Percentiles rank a stretch among this genome's conserved stretches.
Evolutionary conservation across 2,888 invertebrate genomes (phyloP).

Genomic region (Branchinecta sandiegonensis): DNA sequence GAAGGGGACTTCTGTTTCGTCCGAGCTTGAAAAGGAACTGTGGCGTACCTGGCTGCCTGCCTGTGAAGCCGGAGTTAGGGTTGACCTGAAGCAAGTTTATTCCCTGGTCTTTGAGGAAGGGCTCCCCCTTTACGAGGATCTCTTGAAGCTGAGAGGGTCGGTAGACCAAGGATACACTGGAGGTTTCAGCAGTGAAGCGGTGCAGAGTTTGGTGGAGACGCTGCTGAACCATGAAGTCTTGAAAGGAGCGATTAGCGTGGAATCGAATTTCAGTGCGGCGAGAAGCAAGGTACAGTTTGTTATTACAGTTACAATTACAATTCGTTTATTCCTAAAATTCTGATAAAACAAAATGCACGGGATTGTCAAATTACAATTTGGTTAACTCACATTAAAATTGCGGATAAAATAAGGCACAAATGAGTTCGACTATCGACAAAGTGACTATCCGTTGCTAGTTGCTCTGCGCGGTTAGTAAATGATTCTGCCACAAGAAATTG

Average conservation of each 20-base stretch:
- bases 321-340: too few relatives aligned
- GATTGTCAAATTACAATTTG: too few relatives aligned
- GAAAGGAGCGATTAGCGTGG: constrained; percentile 5
- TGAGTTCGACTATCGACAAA: too few relatives aligned
- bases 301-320: too few relatives aligned
- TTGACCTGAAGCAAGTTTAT: not conserved
- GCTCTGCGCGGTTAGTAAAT: too few relatives aligned
- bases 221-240: constrained; percentile 1
- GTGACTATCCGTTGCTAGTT: too few relatives aligned
- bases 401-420: too few relatives aligned
- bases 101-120: not conserved
- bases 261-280: not conserved
- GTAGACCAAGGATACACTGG: not conserved
- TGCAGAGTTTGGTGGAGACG: not conserved
- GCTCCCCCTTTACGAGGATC: not conserved
- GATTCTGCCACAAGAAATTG: too few relatives aligned
- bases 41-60: constrained; percentile 4
- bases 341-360: too few relatives aligned
- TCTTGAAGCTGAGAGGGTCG: not conserved
- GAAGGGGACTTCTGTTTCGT: not conserved
- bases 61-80: not conserved
- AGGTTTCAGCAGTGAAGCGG: not conserved
- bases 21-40: not conserved
- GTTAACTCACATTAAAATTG: too few relatives aligned
- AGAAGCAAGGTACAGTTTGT: not conserved